phyloP scores from a whole-genome alignment of 2,113 vertebrate genomes.

The Chionomys nivalis region DNA sequence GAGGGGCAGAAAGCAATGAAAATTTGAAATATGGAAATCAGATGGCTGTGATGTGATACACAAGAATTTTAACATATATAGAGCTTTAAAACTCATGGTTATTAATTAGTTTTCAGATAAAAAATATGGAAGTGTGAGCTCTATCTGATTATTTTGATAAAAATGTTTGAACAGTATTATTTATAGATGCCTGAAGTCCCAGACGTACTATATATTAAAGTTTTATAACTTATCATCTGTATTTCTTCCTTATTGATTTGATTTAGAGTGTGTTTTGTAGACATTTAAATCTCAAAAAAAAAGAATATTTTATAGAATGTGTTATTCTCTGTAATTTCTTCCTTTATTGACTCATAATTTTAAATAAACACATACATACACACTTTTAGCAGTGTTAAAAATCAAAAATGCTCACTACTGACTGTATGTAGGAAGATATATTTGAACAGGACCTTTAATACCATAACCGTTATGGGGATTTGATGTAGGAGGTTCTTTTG shows the following conservation, averaged over 20 bases:
- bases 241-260: conserved; percentile 77
- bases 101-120: conserved; percentile 82
- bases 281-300: conserved; percentile 78
- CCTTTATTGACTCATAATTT: background rate
- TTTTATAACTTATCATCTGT: conserved; percentile 78
- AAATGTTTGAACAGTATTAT: conserved; percentile 82
- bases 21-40: conserved; percentile 25
- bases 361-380: background rate
- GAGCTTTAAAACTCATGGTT: conserved; percentile 72
- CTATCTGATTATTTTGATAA: conserved; percentile 83
- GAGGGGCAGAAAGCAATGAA: background rate
- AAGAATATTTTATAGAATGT: conserved; percentile 73
- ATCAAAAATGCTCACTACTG: background rate
- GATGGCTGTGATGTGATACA: background rate
- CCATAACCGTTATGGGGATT: background rate
- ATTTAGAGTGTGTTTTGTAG: conserved; percentile 83
- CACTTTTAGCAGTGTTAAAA: background rate
- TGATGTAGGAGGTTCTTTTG: no score
- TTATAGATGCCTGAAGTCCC: conserved; percentile 82
- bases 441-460: background rate
- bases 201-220: conserved; percentile 84
- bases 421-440: background rate
- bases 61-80: background rate
- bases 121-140: conserved; percentile 78
- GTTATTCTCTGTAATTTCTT: conserved; percentile 59